Percentiles rank a stretch among this genome's conserved stretches.
Conservation (phyloP, 2,888 invertebrate species). For the Harpalus rubripes region DNA sequence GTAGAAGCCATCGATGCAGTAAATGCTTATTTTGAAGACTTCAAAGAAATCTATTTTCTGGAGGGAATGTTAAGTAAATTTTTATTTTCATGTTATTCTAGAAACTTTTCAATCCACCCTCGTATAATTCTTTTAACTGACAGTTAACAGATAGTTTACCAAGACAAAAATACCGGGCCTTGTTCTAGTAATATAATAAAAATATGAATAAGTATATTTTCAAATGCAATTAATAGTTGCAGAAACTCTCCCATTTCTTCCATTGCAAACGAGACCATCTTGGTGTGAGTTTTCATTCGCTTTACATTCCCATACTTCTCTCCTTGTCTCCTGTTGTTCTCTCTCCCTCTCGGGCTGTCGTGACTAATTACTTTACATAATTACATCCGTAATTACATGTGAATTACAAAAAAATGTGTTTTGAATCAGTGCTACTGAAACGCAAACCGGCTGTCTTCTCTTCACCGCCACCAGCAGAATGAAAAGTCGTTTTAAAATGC, state of each 20-base stretch:
- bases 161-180: too few relatives aligned
- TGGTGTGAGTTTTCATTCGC: not conserved
- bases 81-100: too few relatives aligned
- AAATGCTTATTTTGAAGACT: too few relatives aligned
- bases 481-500: conserved; percentile 35
- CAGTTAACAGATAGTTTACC: too few relatives aligned
- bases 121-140: too few relatives aligned
- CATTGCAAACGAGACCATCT: not conserved
- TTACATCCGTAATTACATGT: conserved; percentile 65
- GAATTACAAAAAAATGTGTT: conserved; percentile 57
- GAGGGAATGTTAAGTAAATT: too few relatives aligned
- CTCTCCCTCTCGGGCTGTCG: conserved; percentile 35
- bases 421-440: conserved; percentile 48
- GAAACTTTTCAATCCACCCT: too few relatives aligned
- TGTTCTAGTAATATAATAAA: too few relatives aligned
- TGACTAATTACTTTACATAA: conserved; percentile 66
- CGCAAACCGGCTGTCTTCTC: not conserved
- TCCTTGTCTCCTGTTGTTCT: not conserved
- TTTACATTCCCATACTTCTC: conserved; percentile 1
- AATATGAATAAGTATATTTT: too few relatives aligned
- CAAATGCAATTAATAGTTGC: not conserved
- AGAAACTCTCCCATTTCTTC: not conserved
- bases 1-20: too few relatives aligned
- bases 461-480: conserved; percentile 4
- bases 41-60: too few relatives aligned